A percentile compares a stretch with the other conserved stretches of the same genome.
Conservation (phyloP, 2,113 vertebrate genomes). For the Gasterosteus nipponicus region DNA sequence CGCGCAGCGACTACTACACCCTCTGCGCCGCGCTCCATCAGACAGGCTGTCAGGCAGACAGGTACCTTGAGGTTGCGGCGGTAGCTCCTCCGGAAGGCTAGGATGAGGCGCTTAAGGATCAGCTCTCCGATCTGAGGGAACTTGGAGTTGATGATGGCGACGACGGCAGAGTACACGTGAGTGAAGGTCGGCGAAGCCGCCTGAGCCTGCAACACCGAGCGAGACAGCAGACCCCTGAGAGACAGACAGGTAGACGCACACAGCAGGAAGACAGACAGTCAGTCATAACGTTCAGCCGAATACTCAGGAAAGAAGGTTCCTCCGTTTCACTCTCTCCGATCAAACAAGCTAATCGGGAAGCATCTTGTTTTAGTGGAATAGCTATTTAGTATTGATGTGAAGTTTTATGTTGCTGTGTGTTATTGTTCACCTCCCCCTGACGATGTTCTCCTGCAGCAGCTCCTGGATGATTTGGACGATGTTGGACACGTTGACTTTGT, state of each 20-base stretch:
- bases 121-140: slow-evolving; percentile 97
- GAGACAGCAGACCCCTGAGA: slow-evolving; percentile 88
- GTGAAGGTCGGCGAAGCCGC: slow-evolving; percentile 96
- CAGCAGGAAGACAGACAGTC: not conserved
- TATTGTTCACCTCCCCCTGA: slow-evolving; percentile 89
- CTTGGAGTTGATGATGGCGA: slow-evolving; percentile 98
- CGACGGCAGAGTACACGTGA: slow-evolving; percentile 94
- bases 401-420: not conserved
- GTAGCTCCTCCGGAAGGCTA: slow-evolving; percentile 96
- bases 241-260: slow-evolving; percentile 5
- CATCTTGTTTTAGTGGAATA: not conserved
- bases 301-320: too few relatives aligned
- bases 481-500: slow-evolving; percentile 99
- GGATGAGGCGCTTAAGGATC: slow-evolving; percentile 94
- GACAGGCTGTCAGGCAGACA: not conserved
- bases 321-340: not conserved
- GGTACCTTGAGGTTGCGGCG: slow-evolving; percentile 96
- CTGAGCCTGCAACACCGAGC: slow-evolving; percentile 95
- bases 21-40: not conserved
- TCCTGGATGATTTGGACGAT: slow-evolving; percentile 96
- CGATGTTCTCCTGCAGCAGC: slow-evolving; percentile 97
- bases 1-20: too few relatives aligned
- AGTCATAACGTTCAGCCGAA: not conserved
- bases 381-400: not conserved
- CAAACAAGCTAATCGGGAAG: not conserved